Evolutionary conservation across 2,797 vertebrate species (phyloP).

Genomic region (Brotogeris chrysoptera): DNA sequence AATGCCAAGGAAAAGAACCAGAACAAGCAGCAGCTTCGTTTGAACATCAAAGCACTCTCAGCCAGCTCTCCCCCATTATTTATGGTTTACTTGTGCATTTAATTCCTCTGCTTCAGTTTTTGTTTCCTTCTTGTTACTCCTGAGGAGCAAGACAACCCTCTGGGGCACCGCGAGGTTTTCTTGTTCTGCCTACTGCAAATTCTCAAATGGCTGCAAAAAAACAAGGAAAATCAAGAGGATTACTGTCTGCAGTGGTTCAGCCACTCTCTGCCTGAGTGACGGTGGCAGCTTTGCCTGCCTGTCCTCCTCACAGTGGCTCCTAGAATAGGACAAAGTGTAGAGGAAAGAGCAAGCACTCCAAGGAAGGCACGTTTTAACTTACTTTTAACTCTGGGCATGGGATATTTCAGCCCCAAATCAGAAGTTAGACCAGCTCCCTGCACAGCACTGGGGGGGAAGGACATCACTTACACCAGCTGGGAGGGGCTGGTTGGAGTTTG

Average conservation of each 20-base stretch:
- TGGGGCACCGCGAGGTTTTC: conserved; percentile 25
- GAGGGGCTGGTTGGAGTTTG: neutral
- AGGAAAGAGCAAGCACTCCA: neutral
- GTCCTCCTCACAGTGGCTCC: neutral
- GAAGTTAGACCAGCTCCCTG: neutral
- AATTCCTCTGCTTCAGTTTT: conserved; percentile 37
- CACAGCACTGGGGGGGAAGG: neutral
- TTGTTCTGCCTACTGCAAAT: conserved; percentile 16
- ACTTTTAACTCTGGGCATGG: neutral
- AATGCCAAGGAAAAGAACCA: neutral
- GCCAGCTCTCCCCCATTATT: conserved; percentile 9
- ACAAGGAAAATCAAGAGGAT: conserved; percentile 13
- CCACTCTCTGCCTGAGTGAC: neutral
- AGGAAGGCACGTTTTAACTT: neutral
- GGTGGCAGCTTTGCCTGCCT: neutral
- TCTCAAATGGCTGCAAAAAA: conserved; percentile 17
- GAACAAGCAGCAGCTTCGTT: neutral
- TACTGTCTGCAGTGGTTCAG: conserved; percentile 16
- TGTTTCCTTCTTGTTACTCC: neutral
- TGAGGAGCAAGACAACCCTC: conserved; percentile 11
- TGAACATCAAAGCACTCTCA: conserved; percentile 45
- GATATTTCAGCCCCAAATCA: neutral
- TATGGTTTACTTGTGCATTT: conserved; percentile 40
- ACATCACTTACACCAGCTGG: neutral
- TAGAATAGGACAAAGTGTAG: neutral